Conservation (phyloP, 2,888 invertebrate genomes). For the Mallateleia sp. region DNA sequence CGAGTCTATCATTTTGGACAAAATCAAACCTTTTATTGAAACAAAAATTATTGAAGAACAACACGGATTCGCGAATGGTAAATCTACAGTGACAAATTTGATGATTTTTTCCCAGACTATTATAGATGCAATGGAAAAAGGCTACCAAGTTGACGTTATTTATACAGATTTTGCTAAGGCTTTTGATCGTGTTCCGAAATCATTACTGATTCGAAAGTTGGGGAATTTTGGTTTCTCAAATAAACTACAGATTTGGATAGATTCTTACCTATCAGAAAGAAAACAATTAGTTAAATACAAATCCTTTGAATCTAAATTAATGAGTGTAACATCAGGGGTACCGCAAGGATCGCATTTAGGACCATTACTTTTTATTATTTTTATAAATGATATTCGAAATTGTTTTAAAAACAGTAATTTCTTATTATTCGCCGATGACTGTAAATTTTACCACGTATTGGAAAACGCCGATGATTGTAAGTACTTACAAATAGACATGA, state of each 20-base stretch:
- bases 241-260: background rate
- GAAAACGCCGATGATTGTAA: background rate
- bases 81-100: background rate
- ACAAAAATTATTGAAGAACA: background rate
- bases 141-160: background rate
- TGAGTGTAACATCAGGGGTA: background rate
- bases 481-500: background rate
- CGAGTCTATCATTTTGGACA: background rate
- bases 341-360: constrained; percentile 28
- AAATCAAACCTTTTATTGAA: background rate
- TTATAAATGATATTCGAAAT: constrained; percentile 11
- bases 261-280: constrained; percentile 4
- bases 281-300: constrained; percentile 34
- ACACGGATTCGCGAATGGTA: background rate
- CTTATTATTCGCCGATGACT: constrained; percentile 23
- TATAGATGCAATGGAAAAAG: background rate
- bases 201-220: no score
- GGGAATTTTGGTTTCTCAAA: no score
- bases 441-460: constrained; percentile 16
- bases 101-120: background rate
- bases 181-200: no score
- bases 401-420: background rate
- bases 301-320: background rate
- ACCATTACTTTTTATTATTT: constrained; percentile 7
- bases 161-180: background rate